These are phyloP conservation scores for Meliscaeva auricollis DNA, from an alignment of 2,888 invertebrate genomes.

Conservation along the genomic window DNA sequence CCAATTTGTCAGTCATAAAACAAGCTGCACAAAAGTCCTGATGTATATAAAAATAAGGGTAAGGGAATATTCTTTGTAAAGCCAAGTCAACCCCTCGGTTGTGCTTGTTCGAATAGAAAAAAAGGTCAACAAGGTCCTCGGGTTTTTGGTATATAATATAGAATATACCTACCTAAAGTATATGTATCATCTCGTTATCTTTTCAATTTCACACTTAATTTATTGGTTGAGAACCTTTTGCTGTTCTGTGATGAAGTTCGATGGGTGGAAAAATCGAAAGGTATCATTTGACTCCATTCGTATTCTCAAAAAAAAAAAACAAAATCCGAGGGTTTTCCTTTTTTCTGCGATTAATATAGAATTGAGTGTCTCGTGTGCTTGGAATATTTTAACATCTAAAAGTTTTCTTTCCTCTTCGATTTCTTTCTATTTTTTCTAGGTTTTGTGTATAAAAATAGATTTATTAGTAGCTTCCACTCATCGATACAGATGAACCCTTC, in stretches of 20 bases:
- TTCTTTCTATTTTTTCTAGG: neutral
- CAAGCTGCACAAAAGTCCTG: constrained; percentile 13
- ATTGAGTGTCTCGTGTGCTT: constrained; percentile 62
- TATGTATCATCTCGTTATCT: constrained; percentile 76
- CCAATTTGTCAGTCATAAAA: constrained; percentile 70
- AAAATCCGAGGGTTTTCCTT: neutral
- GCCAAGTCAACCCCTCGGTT: neutral
- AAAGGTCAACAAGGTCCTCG: constrained; percentile 71
- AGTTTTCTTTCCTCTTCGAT: neutral
- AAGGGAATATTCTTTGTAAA: neutral
- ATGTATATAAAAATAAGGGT: neutral
- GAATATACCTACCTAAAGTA: neutral
- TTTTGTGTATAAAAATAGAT: constrained; percentile 38
- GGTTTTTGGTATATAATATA: neutral
- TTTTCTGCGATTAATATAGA: constrained; percentile 56
- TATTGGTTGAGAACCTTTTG: constrained; percentile 76
- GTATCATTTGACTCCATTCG: constrained; percentile 35
- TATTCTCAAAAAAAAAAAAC: neutral
- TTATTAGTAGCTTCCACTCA: constrained; percentile 44
- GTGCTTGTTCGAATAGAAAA: constrained; percentile 66
- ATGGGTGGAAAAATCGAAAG: constrained; percentile 69
- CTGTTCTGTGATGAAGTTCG: constrained; percentile 58
- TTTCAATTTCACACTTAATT: constrained; percentile 79
- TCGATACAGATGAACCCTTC: constrained; percentile 34
- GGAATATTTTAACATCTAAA: constrained; percentile 56